Evolutionary conservation across 2,113 vertebrate species (phyloP).

Genomic region (Melierax canorus): DNA sequence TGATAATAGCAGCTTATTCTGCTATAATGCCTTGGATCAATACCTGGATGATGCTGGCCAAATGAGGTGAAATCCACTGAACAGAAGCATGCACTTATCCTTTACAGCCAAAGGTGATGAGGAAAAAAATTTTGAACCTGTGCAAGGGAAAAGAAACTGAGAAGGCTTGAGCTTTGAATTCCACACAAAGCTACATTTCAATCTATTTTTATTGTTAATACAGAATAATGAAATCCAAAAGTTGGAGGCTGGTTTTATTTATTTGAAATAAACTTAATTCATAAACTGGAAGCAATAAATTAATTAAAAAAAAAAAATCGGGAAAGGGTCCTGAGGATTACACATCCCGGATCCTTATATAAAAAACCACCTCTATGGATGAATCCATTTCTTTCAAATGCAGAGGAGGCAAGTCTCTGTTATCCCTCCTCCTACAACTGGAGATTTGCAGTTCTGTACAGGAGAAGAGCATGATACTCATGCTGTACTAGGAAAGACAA

Average conservation of each 20-base stretch:
- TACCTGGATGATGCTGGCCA: not conserved
- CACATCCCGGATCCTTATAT: not conserved
- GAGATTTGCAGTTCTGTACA: not conserved
- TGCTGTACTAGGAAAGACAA: not conserved
- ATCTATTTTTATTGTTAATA: not conserved
- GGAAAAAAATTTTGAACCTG: not conserved
- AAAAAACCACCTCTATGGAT: not conserved
- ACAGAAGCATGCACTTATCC: not conserved
- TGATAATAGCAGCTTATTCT: not conserved
- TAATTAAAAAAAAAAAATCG: not conserved
- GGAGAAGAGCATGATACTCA: not conserved
- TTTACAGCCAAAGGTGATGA: not conserved
- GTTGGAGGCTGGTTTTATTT: not conserved
- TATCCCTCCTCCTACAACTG: not conserved
- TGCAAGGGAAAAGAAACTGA: not conserved
- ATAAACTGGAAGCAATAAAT: not conserved
- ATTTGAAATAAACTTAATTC: not conserved
- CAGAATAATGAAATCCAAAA: not conserved
- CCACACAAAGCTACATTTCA: not conserved
- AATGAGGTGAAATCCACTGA: not conserved
- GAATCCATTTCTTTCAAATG: not conserved
- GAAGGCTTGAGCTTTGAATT: not conserved
- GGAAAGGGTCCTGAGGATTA: not conserved
- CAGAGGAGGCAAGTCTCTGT: not conserved
- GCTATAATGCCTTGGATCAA: not conserved